Percentiles rank a stretch among this genome's conserved stretches.
Conservation (phyloP, 2,113 vertebrate genomes). For the Rissa tridactyla region DNA sequence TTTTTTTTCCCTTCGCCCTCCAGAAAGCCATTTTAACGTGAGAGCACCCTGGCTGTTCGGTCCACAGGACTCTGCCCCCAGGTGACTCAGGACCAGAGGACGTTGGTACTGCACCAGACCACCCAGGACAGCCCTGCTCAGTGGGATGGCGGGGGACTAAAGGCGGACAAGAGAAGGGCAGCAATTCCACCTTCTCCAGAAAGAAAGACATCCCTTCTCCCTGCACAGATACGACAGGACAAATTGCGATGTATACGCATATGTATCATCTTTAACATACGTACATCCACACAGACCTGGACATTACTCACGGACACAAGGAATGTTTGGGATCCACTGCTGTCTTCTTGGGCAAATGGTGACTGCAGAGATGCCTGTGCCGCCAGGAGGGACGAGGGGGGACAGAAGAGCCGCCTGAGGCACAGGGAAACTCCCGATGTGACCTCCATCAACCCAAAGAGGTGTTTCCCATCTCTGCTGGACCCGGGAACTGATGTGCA, state of each 20-base stretch:
- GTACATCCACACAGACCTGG: fast-evolving
- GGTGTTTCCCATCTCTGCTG: fast-evolving
- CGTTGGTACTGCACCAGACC: not conserved
- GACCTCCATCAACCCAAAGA: not conserved
- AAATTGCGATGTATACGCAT: fast-evolving
- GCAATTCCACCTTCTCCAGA: not conserved
- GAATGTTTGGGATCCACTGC: not conserved
- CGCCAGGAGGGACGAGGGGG: not conserved
- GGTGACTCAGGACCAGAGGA: not conserved
- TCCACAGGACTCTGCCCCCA: not conserved
- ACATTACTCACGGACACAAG: fast-evolving
- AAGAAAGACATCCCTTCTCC: not conserved
- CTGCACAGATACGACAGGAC: not conserved
- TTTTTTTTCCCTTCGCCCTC: not conserved
- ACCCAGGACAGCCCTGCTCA: not conserved
- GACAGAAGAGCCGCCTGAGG: not conserved
- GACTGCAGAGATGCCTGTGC: no score
- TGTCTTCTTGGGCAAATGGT: not conserved
- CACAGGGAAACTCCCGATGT: fast-evolving
- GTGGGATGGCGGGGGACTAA: not conserved
- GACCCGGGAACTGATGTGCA: not conserved
- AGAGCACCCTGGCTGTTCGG: not conserved
- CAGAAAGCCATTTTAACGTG: fast-evolving
- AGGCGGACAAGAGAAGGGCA: not conserved
- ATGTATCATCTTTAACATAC: fast-evolving